A percentile compares a stretch with the other conserved stretches of the same genome.
phyloP scores from a whole-genome alignment of 2,888 invertebrate species.

The Doris montereyensis region DNA sequence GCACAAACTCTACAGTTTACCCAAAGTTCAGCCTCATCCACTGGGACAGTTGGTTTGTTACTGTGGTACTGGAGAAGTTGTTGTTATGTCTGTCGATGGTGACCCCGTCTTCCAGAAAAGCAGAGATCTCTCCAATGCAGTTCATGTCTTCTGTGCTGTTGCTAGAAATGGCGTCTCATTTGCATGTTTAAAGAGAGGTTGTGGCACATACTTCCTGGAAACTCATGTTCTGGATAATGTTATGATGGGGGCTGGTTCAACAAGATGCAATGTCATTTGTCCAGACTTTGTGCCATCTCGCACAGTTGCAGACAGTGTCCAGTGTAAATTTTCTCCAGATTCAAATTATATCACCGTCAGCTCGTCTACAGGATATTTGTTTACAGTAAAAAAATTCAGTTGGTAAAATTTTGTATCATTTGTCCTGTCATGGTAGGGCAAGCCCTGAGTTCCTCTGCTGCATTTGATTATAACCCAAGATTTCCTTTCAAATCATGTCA shows the following conservation, averaged over 20 bases:
- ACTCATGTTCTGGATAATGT: conserved; percentile 17
- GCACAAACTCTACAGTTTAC: conserved; percentile 50
- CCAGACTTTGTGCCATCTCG: conserved; percentile 45
- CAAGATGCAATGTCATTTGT: conserved; percentile 47
- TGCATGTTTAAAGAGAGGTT: conserved; percentile 52
- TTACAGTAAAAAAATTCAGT: conserved; percentile 46
- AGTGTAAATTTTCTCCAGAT: conserved; percentile 63
- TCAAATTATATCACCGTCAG: conserved; percentile 55
- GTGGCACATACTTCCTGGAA: conserved; percentile 41
- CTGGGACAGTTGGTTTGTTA: conserved; percentile 55
- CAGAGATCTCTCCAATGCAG: conserved; percentile 50
- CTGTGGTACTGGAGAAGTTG: conserved; percentile 50
- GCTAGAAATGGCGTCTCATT: conserved; percentile 58
- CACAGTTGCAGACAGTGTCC: conserved; percentile 52
- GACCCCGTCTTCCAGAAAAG: conserved; percentile 48
- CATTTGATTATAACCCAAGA: conserved; percentile 62
- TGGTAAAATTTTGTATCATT: conserved; percentile 48
- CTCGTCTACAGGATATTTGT: conserved; percentile 49
- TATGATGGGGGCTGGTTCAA: neutral
- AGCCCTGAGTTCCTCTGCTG: conserved; percentile 49
- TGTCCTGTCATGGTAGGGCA: conserved; percentile 51
- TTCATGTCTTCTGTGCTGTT: conserved; percentile 54
- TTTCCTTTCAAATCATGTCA: conserved; percentile 48
- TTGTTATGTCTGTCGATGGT: conserved; percentile 44
- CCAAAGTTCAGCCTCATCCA: conserved; percentile 60